Base-by-base conservation (phyloP, 2,888 invertebrate genomes). In the Oscheius sp. region DNA sequence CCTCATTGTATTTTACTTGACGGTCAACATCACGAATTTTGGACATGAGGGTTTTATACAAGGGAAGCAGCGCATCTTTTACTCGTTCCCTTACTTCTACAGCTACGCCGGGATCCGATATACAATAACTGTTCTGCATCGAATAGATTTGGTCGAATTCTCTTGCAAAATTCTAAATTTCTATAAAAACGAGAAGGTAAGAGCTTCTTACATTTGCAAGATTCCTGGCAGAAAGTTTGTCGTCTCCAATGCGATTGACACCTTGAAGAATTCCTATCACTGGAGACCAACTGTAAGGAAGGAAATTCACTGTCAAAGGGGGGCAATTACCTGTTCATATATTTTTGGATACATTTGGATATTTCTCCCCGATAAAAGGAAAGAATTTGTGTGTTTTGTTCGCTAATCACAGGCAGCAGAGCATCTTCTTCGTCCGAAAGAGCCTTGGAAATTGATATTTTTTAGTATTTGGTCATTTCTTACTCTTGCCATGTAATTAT, bases 101-200 rank as follows among this genome's bases (percentile, higher is more conserved):
- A 1, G 83, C 84, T 27, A 79, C 73, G n/a, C 73, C 59, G 16
- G 81, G 70, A 63, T 87, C 87, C 7, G 84, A 78, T 16, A 87
- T 76, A 64, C 86, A 86, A 76, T 82, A 87, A 55, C 78, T 79
- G 12, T 80, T 78, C 76, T 87, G 87, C 27, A 78, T 74, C 1
- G 76, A 78, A 21, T 85, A 77, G 12, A 85, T 72, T 59, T 77
- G 75, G 23, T 87, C 87, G 73, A 87, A 86, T 49, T 87, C 87
- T 1, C 82, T 76, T 21, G 81, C 82, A 73, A 86, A 86, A 13
- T 73, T 76, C 84, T 83, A 75, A 43, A 77, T 43, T 25, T 16
- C n/a, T 1, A 1, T 41, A 18, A 2, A 9, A n/a, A 3, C 43
- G 35, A 7, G 6, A 41, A n/a, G n/a, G n/a, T 16, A 49, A 12